Evolutionary conservation across 2,113 vertebrate genomes (phyloP), one percentile per base, ranked within the genome.

Genomic region (Caranx ignobilis): DNA sequence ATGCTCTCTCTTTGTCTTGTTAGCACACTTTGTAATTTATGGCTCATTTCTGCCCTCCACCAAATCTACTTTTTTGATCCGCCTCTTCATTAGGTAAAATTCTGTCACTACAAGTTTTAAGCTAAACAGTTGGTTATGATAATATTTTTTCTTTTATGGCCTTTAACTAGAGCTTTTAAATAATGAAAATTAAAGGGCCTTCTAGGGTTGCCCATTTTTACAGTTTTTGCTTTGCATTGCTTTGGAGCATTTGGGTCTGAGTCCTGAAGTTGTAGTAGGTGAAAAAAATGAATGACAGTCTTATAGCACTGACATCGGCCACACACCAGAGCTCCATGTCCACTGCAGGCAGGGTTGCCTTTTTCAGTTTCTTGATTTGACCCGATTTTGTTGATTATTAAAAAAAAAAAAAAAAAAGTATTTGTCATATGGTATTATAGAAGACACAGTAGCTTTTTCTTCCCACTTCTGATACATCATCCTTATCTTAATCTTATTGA

Each of bases 331-430:
- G 66, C 34, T 2, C 90, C 88, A 0, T 16, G 72, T 12, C 72
- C 34, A 2, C 52, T 69, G 71, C 89, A 93, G 50, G 8, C 11
- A 0, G 41, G 26, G 48, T 88, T 93, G 77, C 63, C 77, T 16
- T 87, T 81, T 52, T 86, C 87, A 6, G 26, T 59, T 67, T 54
- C 31, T 67, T 1, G 11, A 26, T 26, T 26, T 26, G 26, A 26
- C 26, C 26, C 26, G 26, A 26, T 26, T 26, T 26, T 26, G 26
- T 26, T 26, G 26, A 26, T 26, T 26, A 26, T 26, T 26, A 26
- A 26, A 26, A 26, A 26, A 26, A 26, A 26, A 26, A 26, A 26
- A 26, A 26, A 26, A 26, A 26, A 26, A 26, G 26, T 26, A 26
- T 26, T 26, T 26, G 26, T 26, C 26, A 26, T 26, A 26, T 26